A percentile compares a stretch with the other conserved stretches of the same genome.
These are phyloP conservation scores for Drosophila dunni DNA, from an alignment of 1,140 invertebrate genomes.

Conservation along the genomic window DNA sequence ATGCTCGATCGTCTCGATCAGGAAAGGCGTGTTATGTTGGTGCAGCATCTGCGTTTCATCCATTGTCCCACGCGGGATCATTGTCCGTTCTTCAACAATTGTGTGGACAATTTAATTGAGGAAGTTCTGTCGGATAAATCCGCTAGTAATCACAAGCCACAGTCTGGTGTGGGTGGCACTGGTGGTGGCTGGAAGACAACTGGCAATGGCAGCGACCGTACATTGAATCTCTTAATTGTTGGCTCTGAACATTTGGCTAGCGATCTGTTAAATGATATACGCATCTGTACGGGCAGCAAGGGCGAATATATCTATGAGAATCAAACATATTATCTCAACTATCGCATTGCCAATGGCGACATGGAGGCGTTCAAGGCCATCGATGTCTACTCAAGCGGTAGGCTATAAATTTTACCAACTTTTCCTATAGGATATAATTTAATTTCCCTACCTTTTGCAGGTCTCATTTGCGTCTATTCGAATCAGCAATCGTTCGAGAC, in stretches of 20 bases:
- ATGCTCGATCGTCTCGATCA: constrained; percentile 96
- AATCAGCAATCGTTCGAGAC: constrained; percentile 96
- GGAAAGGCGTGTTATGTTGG: constrained; percentile 96
- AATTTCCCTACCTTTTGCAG: constrained; percentile 77
- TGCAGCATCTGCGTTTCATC: constrained; percentile 97
- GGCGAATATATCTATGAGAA: constrained; percentile 94
- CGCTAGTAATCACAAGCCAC: constrained; percentile 80
- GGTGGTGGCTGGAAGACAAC: constrained; percentile 71
- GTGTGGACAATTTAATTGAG: constrained; percentile 94
- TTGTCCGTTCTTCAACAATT: constrained; percentile 95
- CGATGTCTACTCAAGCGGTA: constrained; percentile 86
- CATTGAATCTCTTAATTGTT: constrained; percentile 90
- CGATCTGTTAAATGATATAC: constrained; percentile 91
- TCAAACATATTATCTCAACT: constrained; percentile 93
- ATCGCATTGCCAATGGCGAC: constrained; percentile 94
- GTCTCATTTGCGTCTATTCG: constrained; percentile 95
- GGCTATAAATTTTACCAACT: constrained; percentile 70
- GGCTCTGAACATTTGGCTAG: constrained; percentile 91
- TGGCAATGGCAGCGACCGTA: constrained; percentile 86
- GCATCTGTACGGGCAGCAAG: constrained; percentile 87
- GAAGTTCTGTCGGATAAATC: constrained; percentile 89
- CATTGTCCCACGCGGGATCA: constrained; percentile 97
- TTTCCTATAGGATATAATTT: background rate
- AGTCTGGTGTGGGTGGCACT: constrained; percentile 84
- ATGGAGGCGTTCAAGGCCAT: constrained; percentile 84